Evolutionary conservation across 2,888 invertebrate genomes (phyloP), one percentile per base, ranked within the genome.

Genomic region (Antheraea assamensis): DNA sequence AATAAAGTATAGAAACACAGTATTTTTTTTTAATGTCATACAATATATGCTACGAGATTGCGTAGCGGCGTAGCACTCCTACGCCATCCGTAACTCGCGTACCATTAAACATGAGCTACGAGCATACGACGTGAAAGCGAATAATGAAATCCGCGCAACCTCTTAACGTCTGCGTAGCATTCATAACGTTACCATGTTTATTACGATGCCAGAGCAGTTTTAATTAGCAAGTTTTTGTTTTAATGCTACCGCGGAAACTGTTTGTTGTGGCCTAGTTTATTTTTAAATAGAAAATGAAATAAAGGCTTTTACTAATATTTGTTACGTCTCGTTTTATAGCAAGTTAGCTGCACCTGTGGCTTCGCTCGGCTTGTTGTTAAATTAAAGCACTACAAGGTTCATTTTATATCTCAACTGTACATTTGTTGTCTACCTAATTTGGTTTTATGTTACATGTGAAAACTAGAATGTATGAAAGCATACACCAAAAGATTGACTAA

Each of bases 41-140:
- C 3, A 64, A 17, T 17, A 64, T 64, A 30, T 0, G 17, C 61
- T 17, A 64, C 58, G 24, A 13, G 15, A 64, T 64, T 30, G 24
- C 58, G 58, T 30, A 64, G 4, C 73, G 72, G 75, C 79, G 83
- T 82, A 85, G 83, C 78, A 71, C 71, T 70, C 79, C 85, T 86
- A 86, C 83, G 80, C 72, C 73, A 31, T 80, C 82, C 83, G 84
- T 87, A 87, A 82, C 82, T 79, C 78, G 72, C 76, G 79, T 72
- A 68, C 83, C 84, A 82, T 82, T 81, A 75, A 76, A 30, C 66
- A 24, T n/a, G 49, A 81, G 83, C 85, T 86, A 85, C 87, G 84
- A 79, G 79, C 82, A 79, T 75, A 77, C 81, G 82, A 82, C 81
- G 83, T 81, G 81, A 80, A 79, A 78, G 76, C 81, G 82, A 79